These are phyloP conservation scores for Ascaphus truei DNA, from an alignment of 2,113 vertebrate species.

Conservation along the genomic window DNA sequence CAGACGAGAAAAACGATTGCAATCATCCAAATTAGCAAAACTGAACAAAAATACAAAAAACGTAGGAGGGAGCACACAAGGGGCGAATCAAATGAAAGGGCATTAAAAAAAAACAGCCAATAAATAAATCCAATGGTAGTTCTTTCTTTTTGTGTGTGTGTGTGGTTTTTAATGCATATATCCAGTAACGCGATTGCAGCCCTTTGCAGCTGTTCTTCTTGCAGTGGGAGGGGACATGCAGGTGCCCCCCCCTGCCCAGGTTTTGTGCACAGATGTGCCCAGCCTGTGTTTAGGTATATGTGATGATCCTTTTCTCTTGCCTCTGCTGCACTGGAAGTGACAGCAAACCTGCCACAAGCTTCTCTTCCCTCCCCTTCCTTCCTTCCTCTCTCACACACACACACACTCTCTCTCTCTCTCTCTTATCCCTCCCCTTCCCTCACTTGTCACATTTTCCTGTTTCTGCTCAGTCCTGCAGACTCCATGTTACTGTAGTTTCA, in stretches of 20 bases:
- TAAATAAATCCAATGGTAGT: background rate
- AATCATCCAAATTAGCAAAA: background rate
- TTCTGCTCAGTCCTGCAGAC: background rate
- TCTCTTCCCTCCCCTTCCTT: slow-evolving; percentile 27
- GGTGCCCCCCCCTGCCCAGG: slow-evolving; percentile 6
- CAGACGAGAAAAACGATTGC: background rate
- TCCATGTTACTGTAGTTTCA: too few relatives aligned
- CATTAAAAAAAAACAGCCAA: background rate
- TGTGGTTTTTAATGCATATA: background rate
- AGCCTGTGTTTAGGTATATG: background rate
- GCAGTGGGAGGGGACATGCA: background rate
- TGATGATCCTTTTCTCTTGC: slow-evolving; percentile 13
- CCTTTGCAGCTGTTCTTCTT: background rate
- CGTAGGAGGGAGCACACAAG: background rate
- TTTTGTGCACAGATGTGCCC: background rate
- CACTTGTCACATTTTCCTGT: slow-evolving; percentile 33
- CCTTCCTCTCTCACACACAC: slow-evolving; percentile 12
- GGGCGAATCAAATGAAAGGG: background rate
- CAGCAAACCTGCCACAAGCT: slow-evolving; percentile 9
- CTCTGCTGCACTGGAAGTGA: slow-evolving; percentile 36
- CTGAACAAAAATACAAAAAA: background rate
- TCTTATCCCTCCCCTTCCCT: slow-evolving; percentile 24
- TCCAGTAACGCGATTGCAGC: background rate
- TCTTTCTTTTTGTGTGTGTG: too few relatives aligned
- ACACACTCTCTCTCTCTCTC: slow-evolving; percentile 7